Evolutionary conservation across 2,113 vertebrate species (phyloP).

Genomic region (Pseudopipra pipra): DNA sequence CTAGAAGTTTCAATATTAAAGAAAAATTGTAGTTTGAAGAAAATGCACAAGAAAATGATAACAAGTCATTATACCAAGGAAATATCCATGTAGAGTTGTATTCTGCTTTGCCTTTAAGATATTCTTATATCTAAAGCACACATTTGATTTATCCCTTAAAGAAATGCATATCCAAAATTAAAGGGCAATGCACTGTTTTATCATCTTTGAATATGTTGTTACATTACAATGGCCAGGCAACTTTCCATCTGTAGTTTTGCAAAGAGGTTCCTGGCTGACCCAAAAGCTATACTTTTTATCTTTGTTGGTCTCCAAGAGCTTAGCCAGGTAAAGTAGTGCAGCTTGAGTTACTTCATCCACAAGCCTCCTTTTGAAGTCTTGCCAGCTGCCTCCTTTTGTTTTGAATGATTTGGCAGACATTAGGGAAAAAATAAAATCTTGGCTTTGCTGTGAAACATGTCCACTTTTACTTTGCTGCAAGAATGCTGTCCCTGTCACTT

Average conservation of each 20-base stretch:
- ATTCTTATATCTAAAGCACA: background rate
- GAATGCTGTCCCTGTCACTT: background rate
- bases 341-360: constrained; percentile 30
- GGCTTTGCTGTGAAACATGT: background rate
- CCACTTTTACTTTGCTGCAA: background rate
- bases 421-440: background rate
- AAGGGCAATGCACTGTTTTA: background rate
- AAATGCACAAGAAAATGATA: background rate
- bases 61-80: background rate
- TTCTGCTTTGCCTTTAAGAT: background rate
- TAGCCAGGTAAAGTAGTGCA: constrained; percentile 7
- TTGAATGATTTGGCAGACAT: constrained; percentile 3
- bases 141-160: background rate
- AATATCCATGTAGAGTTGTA: background rate
- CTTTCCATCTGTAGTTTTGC: constrained; percentile 3
- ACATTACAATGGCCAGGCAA: background rate
- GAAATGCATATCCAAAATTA: background rate
- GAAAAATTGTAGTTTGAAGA: background rate
- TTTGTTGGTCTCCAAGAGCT: background rate
- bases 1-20: background rate
- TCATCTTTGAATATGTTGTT: background rate
- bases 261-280: background rate
- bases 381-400: constrained; percentile 6
- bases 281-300: constrained; percentile 15
- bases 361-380: constrained; percentile 19